A percentile compares a stretch with the other conserved stretches of the same genome.
phyloP scores from a whole-genome alignment of 2,113 vertebrate genomes.

The Passerina amoena region DNA sequence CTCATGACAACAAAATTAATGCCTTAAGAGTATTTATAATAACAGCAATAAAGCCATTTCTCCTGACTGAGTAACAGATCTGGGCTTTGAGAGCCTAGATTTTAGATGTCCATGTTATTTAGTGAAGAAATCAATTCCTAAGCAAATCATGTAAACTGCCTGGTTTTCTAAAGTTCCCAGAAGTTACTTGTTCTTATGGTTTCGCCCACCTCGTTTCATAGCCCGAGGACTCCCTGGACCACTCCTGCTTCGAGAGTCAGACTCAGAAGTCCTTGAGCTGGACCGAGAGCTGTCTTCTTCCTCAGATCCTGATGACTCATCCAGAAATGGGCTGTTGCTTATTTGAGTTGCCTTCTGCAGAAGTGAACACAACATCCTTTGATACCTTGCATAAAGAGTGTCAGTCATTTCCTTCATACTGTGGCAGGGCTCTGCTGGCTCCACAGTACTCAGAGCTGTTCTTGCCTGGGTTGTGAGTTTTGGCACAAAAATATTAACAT shows the following conservation, averaged over 20 bases:
- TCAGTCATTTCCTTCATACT: background rate
- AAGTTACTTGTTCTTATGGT: background rate
- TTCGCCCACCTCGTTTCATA: constrained; percentile 87
- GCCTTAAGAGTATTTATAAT: background rate
- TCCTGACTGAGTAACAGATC: background rate
- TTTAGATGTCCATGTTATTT: background rate
- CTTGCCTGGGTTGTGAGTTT: constrained; percentile 4
- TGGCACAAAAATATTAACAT: background rate
- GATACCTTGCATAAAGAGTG: background rate
- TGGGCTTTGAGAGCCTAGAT: background rate
- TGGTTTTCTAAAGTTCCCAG: background rate
- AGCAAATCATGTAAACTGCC: background rate
- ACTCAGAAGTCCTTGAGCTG: constrained; percentile 83
- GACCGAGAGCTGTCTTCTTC: constrained; percentile 87
- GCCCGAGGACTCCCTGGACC: constrained; percentile 85
- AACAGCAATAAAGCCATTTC: background rate
- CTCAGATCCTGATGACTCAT: constrained; percentile 90
- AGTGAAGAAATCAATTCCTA: background rate
- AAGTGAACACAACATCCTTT: constrained; percentile 31
- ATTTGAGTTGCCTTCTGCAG: constrained; percentile 92
- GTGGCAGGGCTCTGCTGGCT: background rate
- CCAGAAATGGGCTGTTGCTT: constrained; percentile 87
- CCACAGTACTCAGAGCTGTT: background rate
- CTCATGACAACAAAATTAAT: background rate
- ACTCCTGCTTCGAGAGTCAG: constrained; percentile 81